A percentile compares a stretch with the other conserved stretches of the same genome.
phyloP scores from a whole-genome alignment of 2,113 vertebrate species.

The Macroglossus sobrinus region DNA sequence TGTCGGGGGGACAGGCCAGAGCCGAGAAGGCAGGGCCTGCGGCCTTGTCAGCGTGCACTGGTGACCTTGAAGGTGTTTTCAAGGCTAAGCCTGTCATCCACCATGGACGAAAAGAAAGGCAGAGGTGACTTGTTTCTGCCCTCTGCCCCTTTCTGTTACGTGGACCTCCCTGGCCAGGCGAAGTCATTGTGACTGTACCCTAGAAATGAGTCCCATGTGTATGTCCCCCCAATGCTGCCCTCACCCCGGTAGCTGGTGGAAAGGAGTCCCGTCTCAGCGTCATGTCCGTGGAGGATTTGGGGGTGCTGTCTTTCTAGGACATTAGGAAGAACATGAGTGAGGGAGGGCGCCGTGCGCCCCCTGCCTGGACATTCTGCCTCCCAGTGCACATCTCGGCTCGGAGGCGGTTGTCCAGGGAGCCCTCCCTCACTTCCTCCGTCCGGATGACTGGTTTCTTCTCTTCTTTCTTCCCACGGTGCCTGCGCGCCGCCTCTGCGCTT shows the following conservation, averaged over 20 bases:
- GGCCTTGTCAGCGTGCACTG: neutral
- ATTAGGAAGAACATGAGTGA: neutral
- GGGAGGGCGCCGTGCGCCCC: accelerated
- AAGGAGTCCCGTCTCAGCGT: neutral
- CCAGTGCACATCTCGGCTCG: neutral
- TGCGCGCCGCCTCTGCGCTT: accelerated
- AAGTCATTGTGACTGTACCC: neutral
- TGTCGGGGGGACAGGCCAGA: neutral
- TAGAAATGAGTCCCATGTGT: neutral
- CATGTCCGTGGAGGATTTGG: neutral
- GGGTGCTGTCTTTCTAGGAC: neutral
- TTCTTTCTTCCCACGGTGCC: neutral
- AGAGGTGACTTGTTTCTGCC: neutral
- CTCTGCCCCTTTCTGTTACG: neutral
- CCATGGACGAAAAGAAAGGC: neutral
- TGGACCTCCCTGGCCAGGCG: neutral
- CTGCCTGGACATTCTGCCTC: neutral
- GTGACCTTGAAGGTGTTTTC: neutral
- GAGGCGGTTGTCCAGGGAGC: neutral
- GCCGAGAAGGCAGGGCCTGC: neutral
- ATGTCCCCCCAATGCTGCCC: no score
- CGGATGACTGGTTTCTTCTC: accelerated
- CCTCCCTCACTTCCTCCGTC: neutral
- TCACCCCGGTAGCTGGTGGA: neutral
- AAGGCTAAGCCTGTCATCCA: accelerated